Conservation (phyloP, 2,888 invertebrate species). For the Pollenia labialis region DNA sequence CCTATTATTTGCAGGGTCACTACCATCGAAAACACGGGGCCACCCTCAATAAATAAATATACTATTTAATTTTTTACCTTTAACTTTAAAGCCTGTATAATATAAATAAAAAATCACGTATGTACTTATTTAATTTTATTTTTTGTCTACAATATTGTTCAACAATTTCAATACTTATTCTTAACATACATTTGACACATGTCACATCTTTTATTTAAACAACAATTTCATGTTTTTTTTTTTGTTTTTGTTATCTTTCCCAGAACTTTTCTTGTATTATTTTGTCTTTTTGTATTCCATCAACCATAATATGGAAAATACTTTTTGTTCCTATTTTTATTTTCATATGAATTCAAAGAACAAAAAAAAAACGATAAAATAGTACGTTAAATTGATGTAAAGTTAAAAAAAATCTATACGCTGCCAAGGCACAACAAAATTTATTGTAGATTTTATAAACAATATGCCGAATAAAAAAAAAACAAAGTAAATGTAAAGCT, state of each 20-base stretch:
- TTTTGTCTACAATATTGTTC: slow-evolving; percentile 10
- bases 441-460: slow-evolving; percentile 47
- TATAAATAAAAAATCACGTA: not conserved
- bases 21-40: no score
- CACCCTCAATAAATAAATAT: no score
- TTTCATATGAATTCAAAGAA: slow-evolving; percentile 30
- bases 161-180: slow-evolving; percentile 46
- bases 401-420: slow-evolving; percentile 50
- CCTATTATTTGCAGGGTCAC: no score
- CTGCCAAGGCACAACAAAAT: slow-evolving; percentile 61
- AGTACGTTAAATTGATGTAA: slow-evolving; percentile 57
- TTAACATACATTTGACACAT: slow-evolving; percentile 62
- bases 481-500: slow-evolving; percentile 40
- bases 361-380: slow-evolving; percentile 10
- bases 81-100: slow-evolving; percentile 5
- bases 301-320: slow-evolving; percentile 64
- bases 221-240: slow-evolving; percentile 50
- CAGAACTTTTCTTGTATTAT: slow-evolving; percentile 30
- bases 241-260: not conserved
- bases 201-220: slow-evolving; percentile 69
- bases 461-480: slow-evolving; percentile 8
- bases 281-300: slow-evolving; percentile 53
- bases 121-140: not conserved
- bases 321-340: slow-evolving; percentile 41
- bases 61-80: not conserved